Conservation (phyloP, 2,797 vertebrate species). For the Morus bassanus region DNA sequence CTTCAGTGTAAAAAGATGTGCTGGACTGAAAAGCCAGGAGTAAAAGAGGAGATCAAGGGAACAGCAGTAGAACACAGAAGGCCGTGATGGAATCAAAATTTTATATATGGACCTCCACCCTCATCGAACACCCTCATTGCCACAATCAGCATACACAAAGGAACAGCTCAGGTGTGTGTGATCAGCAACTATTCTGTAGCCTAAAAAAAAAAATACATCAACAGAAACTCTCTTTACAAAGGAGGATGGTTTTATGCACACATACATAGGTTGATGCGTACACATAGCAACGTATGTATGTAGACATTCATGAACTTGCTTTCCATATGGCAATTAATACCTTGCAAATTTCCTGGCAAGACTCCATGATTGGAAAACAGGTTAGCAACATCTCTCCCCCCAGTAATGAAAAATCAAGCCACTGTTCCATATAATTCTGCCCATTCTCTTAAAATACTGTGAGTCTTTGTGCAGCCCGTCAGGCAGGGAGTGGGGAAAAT, state of each 20-base stretch:
- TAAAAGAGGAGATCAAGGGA: background rate
- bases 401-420: background rate
- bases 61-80: background rate
- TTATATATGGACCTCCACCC: background rate
- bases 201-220: background rate
- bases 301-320: background rate
- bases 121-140: background rate
- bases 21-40: background rate
- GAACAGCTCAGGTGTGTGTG: background rate
- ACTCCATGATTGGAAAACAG: background rate
- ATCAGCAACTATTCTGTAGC: background rate
- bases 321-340: background rate
- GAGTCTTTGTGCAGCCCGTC: background rate
- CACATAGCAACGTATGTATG: background rate
- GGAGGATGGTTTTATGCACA: background rate
- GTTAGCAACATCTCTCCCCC: background rate
- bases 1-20: background rate
- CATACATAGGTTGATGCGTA: fast-evolving
- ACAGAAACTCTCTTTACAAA: background rate
- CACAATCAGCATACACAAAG: background rate
- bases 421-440: background rate
- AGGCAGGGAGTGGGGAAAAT: background rate
- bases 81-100: background rate
- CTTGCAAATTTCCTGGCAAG: background rate
- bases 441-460: background rate